Percentiles rank a stretch among this genome's conserved stretches.
These are phyloP conservation scores for Drosophila anomalata DNA, from an alignment of 2,888 invertebrate species.

Conservation along the genomic window DNA sequence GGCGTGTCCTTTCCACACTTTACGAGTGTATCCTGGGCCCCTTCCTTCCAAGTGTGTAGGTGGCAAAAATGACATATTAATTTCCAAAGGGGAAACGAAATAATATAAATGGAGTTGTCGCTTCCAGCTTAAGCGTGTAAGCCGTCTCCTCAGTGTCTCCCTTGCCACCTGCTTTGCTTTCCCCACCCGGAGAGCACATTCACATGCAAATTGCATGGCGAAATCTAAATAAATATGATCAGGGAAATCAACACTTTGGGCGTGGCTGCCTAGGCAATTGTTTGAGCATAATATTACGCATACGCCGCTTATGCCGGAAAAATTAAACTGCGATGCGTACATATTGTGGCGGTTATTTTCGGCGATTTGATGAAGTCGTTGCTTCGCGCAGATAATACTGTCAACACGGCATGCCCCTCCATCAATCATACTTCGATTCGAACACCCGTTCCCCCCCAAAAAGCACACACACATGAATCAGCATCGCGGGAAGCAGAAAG, in stretches of 20 bases:
- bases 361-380: slow-evolving; percentile 57
- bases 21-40: slow-evolving; percentile 2
- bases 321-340: slow-evolving; percentile 23
- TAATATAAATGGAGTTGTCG: slow-evolving; percentile 76
- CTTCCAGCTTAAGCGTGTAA: slow-evolving; percentile 54
- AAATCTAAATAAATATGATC: slow-evolving; percentile 74
- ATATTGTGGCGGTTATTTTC: slow-evolving; percentile 25
- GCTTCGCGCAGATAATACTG: slow-evolving; percentile 54
- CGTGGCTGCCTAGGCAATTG: slow-evolving; percentile 29
- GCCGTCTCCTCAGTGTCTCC: slow-evolving; percentile 25
- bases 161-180: not conserved
- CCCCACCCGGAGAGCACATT: slow-evolving; percentile 46
- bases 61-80: slow-evolving; percentile 79
- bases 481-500: slow-evolving; percentile 6
- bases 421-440: slow-evolving; percentile 65
- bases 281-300: slow-evolving; percentile 54
- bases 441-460: slow-evolving; percentile 3
- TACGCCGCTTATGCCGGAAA: slow-evolving; percentile 34
- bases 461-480: slow-evolving; percentile 14
- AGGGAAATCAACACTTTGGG: slow-evolving; percentile 66
- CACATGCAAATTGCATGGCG: slow-evolving; percentile 66
- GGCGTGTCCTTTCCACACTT: slow-evolving; percentile 35
- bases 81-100: slow-evolving; percentile 78
- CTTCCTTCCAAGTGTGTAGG: slow-evolving; percentile 28
- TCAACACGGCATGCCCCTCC: slow-evolving; percentile 54